A percentile compares a stretch with the other conserved stretches of the same genome.
Evolutionary conservation across 2,797 vertebrate genomes (phyloP).

Genomic region (Chaetodon trifasciatus): DNA sequence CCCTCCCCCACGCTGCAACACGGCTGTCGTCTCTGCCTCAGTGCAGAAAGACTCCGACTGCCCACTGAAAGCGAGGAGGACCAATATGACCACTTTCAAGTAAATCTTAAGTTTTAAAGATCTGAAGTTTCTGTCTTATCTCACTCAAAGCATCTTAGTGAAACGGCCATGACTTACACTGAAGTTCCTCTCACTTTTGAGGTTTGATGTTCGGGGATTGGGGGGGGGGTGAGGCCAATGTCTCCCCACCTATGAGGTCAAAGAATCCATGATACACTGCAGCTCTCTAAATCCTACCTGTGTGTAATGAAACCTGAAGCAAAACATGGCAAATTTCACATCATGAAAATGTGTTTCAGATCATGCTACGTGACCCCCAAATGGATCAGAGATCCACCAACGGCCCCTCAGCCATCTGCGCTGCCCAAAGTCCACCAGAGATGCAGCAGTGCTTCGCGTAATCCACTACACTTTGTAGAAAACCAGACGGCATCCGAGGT

Average conservation of each 20-base stretch:
- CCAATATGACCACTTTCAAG: slow-evolving; percentile 21
- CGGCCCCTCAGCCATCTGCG: slow-evolving; percentile 1
- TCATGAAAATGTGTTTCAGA: slow-evolving; percentile 41
- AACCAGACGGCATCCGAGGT: background rate
- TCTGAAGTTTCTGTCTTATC: background rate
- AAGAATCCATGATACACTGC: background rate
- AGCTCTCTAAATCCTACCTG: background rate
- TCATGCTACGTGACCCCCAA: slow-evolving; percentile 20
- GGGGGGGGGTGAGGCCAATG: background rate
- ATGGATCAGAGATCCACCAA: slow-evolving; percentile 15
- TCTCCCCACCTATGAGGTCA: background rate
- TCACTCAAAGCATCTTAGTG: background rate
- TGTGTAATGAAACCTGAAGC: background rate
- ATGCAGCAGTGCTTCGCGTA: slow-evolving; percentile 12
- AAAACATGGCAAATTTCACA: background rate
- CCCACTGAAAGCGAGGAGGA: background rate
- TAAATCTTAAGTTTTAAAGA: slow-evolving; percentile 21
- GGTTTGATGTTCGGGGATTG: background rate
- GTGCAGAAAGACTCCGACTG: slow-evolving; percentile 25
- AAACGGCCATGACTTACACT: too few species aligned
- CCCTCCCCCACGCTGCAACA: background rate
- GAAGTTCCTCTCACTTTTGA: background rate
- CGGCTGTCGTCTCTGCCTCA: accelerated
- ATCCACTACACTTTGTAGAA: background rate
- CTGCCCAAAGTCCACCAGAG: slow-evolving; percentile 10